Evolutionary conservation across 2,888 invertebrate species (phyloP).

Genomic region (Folsomia manolachei): DNA sequence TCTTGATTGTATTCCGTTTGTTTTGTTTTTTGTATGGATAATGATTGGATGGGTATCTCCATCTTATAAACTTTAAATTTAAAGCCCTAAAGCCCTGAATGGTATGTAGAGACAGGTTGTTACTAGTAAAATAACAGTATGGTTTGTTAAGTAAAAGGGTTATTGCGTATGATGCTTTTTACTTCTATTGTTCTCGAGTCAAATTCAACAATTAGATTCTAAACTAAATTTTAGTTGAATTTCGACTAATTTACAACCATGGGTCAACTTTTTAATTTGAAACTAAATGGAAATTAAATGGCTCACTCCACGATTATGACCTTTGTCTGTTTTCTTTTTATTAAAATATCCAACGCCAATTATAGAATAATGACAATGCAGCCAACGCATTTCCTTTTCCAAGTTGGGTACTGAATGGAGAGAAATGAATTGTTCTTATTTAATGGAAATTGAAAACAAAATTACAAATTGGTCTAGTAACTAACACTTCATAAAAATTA

Average conservation of each 20-base stretch:
- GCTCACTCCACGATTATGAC: too few species aligned
- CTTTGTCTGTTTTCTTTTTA: too few species aligned
- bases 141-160: too few species aligned
- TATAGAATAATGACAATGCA: neutral
- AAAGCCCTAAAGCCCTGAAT: neutral
- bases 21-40: neutral
- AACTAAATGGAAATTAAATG: neutral
- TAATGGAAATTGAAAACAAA: too few species aligned
- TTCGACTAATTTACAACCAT: neutral
- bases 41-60: neutral
- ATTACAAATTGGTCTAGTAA: too few species aligned
- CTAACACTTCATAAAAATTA: neutral
- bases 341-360: too few species aligned
- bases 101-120: too few species aligned
- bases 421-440: too few species aligned
- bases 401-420: too few species aligned
- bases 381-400: neutral
- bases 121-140: too few species aligned
- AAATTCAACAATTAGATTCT: neutral
- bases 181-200: neutral
- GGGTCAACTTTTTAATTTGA: neutral
- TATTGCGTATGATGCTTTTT: neutral
- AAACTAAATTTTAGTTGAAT: neutral
- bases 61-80: too few species aligned
- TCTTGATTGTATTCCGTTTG: neutral